A percentile compares a stretch with the other conserved stretches of the same genome.
Conservation (phyloP, 1,140 invertebrate species). For the Drosophila tsacasi region DNA sequence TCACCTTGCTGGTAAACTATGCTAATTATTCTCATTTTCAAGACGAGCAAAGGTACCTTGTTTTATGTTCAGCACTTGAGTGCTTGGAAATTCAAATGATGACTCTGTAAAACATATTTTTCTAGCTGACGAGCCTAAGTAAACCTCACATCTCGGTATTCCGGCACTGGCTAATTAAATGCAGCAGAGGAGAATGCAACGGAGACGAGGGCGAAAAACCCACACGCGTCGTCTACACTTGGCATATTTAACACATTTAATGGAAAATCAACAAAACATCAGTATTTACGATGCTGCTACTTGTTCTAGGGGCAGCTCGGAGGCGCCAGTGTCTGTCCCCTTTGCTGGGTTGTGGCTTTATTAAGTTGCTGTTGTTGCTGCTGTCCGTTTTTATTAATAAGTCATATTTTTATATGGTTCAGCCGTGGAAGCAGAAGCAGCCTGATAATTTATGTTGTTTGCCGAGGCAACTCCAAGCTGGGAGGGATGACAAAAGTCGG, state of each 20-base stretch:
- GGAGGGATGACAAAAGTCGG: constrained; percentile 61
- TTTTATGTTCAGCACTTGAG: constrained; percentile 16
- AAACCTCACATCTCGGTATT: constrained; percentile 16
- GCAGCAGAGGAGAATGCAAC: constrained; percentile 20
- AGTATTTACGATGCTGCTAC: constrained; percentile 70
- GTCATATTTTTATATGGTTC: constrained; percentile 78
- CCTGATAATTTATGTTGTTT: constrained; percentile 75
- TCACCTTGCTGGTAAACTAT: constrained; percentile 10
- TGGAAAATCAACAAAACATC: constrained; percentile 82
- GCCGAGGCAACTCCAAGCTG: constrained; percentile 30
- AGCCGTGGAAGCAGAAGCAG: constrained; percentile 35
- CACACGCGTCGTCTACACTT: constrained; percentile 79
- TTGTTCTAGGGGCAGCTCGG: constrained; percentile 23
- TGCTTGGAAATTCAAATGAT: constrained; percentile 12
- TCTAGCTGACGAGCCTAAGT: constrained; percentile 19
- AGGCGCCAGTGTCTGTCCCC: constrained; percentile 57
- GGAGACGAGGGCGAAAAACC: constrained; percentile 47
- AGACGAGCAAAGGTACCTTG: constrained; percentile 26
- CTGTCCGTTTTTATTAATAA: constrained; percentile 82
- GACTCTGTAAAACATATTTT: constrained; percentile 5
- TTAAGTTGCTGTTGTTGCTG: constrained; percentile 73
- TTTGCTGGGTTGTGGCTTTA: constrained; percentile 65
- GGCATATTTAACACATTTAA: constrained; percentile 83
- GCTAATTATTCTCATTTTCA: constrained; percentile 20
- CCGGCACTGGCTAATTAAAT: constrained; percentile 48